Conservation (phyloP, 2,888 invertebrate species). For the Ichneumon xanthorius region DNA sequence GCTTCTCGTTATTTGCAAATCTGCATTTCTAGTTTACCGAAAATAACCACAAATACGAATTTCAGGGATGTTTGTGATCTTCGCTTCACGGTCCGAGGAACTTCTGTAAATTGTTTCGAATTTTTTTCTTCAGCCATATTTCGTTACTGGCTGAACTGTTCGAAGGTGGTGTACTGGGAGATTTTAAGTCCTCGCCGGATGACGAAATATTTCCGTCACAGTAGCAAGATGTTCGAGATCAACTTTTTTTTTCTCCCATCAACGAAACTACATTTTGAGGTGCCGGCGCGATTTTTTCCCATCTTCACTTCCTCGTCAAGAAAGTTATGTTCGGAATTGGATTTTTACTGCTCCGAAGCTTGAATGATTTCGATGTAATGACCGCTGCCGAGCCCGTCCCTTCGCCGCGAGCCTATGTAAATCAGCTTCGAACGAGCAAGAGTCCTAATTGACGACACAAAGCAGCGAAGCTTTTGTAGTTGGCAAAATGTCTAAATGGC, state of each 20-base stretch:
- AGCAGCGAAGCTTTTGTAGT: conserved; percentile 2
- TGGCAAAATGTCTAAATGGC: conserved; percentile 10
- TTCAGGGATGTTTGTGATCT: background rate
- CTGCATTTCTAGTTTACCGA: background rate
- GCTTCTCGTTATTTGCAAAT: too few species aligned
- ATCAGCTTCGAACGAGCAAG: conserved; percentile 22
- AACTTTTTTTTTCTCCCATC: too few species aligned
- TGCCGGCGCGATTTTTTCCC: too few species aligned
- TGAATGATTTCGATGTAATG: conserved; percentile 7
- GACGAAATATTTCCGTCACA: too few species aligned
- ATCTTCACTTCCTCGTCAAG: background rate
- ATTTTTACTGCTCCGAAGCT: background rate
- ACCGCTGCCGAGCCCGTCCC: background rate
- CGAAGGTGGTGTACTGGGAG: too few species aligned
- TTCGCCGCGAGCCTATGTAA: conserved; percentile 38
- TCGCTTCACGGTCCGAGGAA: too few species aligned
- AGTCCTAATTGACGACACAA: conserved; percentile 39
- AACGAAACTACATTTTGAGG: too few species aligned
- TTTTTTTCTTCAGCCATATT: too few species aligned
- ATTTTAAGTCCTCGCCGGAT: too few species aligned
- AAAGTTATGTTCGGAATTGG: background rate
- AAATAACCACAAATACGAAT: background rate
- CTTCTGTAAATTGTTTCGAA: too few species aligned
- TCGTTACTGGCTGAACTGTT: too few species aligned
- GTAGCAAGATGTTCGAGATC: too few species aligned